A percentile compares a stretch with the other conserved stretches of the same genome.
These are phyloP conservation scores for Umimayanthus kanabou DNA, from an alignment of 92 coral and sea anemone genomes.

Conservation along the genomic window DNA sequence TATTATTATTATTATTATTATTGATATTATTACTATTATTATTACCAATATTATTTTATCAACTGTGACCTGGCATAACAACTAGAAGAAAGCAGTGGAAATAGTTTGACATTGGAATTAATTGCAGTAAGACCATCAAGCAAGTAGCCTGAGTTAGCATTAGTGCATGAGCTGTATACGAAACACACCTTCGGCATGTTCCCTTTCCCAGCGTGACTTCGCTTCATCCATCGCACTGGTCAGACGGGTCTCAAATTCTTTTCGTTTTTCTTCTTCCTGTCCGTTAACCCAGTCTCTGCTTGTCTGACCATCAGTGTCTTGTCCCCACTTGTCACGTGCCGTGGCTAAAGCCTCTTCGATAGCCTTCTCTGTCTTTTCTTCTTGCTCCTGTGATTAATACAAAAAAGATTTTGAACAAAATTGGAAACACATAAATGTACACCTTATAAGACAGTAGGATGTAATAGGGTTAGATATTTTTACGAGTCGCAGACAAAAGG, in stretches of 20 bases:
- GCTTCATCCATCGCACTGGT: constrained; percentile 64
- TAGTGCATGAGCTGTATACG: background rate
- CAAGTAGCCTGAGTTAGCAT: background rate
- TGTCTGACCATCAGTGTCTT: constrained; percentile 30
- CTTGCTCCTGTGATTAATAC: constrained; percentile 50
- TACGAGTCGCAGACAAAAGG: too few relatives aligned
- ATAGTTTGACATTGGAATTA: background rate
- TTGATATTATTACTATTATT: background rate
- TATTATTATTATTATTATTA: too few relatives aligned
- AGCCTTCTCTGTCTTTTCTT: constrained; percentile 54
- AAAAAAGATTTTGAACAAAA: background rate
- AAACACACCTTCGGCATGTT: constrained; percentile 36
- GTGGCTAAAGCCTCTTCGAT: constrained; percentile 61
- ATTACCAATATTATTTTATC: background rate
- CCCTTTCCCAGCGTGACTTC: constrained; percentile 65
- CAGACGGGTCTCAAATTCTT: constrained; percentile 60
- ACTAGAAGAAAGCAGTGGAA: background rate
- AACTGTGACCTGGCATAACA: background rate
- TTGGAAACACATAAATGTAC: too few relatives aligned
- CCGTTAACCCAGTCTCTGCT: constrained; percentile 49
- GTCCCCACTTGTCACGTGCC: constrained; percentile 62
- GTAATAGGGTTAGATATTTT: too few relatives aligned
- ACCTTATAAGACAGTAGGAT: too few relatives aligned
- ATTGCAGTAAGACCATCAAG: background rate
- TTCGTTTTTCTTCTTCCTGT: constrained; percentile 63